Percentiles rank a stretch among this genome's conserved stretches.
Evolutionary conservation across 1,140 invertebrate genomes (phyloP).

Genomic region (Drosophila eugracilis): DNA sequence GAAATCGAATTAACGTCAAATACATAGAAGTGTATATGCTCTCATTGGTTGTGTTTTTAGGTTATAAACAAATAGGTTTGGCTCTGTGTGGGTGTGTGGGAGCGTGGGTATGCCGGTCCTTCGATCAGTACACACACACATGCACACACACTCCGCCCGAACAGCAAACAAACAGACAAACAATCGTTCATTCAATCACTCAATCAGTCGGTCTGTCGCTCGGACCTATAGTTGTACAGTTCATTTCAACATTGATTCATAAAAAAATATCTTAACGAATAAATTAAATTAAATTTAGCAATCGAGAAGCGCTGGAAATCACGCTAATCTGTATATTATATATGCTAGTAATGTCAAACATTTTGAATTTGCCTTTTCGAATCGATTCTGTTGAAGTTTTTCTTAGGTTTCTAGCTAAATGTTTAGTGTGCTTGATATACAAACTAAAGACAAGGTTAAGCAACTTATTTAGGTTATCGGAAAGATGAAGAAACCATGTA

Average conservation of each 20-base stretch:
- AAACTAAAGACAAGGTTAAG: constrained; percentile 28
- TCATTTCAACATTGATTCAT: constrained; percentile 69
- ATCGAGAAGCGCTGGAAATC: constrained; percentile 15
- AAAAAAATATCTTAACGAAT: constrained; percentile 38
- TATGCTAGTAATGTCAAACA: constrained; percentile 77
- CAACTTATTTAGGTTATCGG: constrained; percentile 29
- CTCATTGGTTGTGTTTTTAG: constrained; percentile 85
- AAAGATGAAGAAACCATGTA: constrained; percentile 63
- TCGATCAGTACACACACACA: constrained; percentile 25
- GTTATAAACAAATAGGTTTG: constrained; percentile 77
- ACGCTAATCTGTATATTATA: constrained; percentile 60
- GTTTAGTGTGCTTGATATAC: constrained; percentile 64
- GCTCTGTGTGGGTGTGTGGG: constrained; percentile 47
- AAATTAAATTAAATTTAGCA: constrained; percentile 49
- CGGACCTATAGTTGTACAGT: constrained; percentile 65
- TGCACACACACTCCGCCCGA: constrained; percentile 22
- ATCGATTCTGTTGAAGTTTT: constrained; percentile 42
- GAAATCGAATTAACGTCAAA: constrained; percentile 73
- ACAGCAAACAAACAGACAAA: constrained; percentile 37
- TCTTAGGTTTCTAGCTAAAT: constrained; percentile 63
- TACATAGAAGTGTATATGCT: constrained; percentile 84
- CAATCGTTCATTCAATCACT: constrained; percentile 63
- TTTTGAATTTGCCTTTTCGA: constrained; percentile 77
- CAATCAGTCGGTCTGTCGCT: constrained; percentile 47
- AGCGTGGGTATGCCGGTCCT: constrained; percentile 13